A percentile compares a stretch with the other conserved stretches of the same genome.
Evolutionary conservation across 2,888 invertebrate genomes (phyloP).

Genomic region (Plebejus melissa): DNA sequence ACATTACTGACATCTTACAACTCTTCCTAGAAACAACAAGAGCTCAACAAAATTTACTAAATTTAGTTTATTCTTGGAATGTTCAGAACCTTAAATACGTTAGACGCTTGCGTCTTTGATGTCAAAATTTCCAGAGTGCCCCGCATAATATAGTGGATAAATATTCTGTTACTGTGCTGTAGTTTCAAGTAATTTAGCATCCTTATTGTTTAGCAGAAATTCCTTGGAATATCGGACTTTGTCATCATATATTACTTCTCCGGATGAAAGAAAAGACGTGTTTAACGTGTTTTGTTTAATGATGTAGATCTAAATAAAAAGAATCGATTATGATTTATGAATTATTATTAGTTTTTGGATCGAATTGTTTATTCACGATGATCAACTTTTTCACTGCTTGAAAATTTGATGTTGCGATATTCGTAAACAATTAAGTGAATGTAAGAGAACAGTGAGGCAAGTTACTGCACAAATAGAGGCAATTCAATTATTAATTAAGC

Average conservation of each 20-base stretch:
- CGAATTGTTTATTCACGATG: too few relatives aligned
- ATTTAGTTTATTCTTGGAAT: slow-evolving; percentile 14
- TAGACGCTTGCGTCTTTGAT: slow-evolving; percentile 53
- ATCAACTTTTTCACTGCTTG: too few relatives aligned
- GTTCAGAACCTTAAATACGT: slow-evolving; percentile 38
- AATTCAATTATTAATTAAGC: slow-evolving; percentile 32
- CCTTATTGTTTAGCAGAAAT: slow-evolving; percentile 5
- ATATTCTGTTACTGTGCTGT: slow-evolving; percentile 26
- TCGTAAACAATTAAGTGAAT: background rate
- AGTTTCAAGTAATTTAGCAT: background rate
- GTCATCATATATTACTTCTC: background rate
- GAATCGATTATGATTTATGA: too few relatives aligned
- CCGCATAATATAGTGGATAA: slow-evolving; percentile 41
- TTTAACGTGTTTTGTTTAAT: background rate
- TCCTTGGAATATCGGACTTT: background rate
- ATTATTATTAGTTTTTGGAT: too few relatives aligned
- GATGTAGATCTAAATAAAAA: too few relatives aligned
- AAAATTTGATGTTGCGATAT: too few relatives aligned
- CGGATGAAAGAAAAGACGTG: too few relatives aligned
- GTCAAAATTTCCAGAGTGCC: slow-evolving; percentile 62
- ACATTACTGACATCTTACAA: background rate
- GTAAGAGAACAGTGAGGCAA: background rate
- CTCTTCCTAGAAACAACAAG: background rate
- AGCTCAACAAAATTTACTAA: slow-evolving; percentile 13
- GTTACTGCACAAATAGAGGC: slow-evolving; percentile 11